Base-by-base conservation (phyloP, 2,888 invertebrate genomes). In the Onthophagus sagittarius region DNA sequence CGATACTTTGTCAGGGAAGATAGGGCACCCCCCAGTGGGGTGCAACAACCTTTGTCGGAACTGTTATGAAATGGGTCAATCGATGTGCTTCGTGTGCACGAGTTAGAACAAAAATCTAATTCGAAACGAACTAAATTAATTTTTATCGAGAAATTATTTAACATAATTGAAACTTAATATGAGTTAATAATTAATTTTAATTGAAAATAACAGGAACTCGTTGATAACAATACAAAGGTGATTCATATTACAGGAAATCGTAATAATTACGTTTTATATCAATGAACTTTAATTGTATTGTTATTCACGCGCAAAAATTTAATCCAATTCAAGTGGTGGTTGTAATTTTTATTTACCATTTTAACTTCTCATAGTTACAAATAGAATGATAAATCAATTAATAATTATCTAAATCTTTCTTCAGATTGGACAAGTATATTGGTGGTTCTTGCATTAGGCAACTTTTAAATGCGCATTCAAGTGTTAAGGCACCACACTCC, bases 51-150 rank as follows among this genome's bases (percentile, higher is more conserved):
- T 73, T 63, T 32, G 64, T 13, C 7, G 39, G 15, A 63, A 64
- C 70, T 70, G 31, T 31, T 32, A 73, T 62, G 32, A 73, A 73
- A 73, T 73, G 70, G 73, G 73, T 73, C 73, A 73, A 73, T 73
- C 73, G 73, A 73, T 73, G 67, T 67, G 67, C 31, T 67, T 67
- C 14, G 14, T 14, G 63, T 67, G 31, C 13, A 67, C 67, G 67
- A 23, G 67, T 31, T 67, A 23, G 67, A 67, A 32, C 31, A n/a
- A 15, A 23, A 67, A 63, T 6, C 4, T 11, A 65, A 65, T 33
- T 7, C 33, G 5, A 33, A 33, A 7, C 7, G 5, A 53, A 2
- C 39, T 11, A 53, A 53, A 11, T 53, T 53, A 53, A 53, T 53
- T 53, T 53, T 53, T 53, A 53, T 23, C 3, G 23, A 23, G 23